Evolutionary conservation across 2,888 invertebrate genomes (phyloP).

Genomic region (Ichneumoninae sp.): DNA sequence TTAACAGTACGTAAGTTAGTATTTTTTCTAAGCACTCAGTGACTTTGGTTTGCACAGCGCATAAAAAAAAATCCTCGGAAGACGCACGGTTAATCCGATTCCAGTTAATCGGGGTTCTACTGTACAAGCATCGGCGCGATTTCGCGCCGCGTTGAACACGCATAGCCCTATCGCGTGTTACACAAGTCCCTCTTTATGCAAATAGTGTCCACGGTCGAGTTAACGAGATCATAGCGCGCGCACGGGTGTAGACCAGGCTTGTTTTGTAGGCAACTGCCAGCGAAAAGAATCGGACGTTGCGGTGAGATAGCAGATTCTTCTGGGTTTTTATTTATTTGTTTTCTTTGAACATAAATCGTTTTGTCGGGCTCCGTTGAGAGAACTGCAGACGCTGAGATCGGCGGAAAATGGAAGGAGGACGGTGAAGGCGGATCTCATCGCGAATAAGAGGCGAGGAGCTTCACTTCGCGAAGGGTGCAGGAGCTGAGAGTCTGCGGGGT

Average conservation of each 20-base stretch:
- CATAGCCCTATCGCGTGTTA: conserved; percentile 45
- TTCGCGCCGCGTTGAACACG: conserved; percentile 70
- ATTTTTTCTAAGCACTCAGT: too few species aligned
- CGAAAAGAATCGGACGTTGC: neutral
- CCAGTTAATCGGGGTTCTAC: too few species aligned
- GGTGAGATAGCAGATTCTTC: conserved; percentile 18
- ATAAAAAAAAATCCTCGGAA: too few species aligned
- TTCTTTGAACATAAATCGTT: conserved; percentile 37
- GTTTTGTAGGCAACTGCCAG: neutral
- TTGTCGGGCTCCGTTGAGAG: conserved; percentile 5
- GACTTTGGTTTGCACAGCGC: too few species aligned
- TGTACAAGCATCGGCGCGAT: conserved; percentile 32
- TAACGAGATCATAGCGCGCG: neutral
- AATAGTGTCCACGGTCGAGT: neutral
- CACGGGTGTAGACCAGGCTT: neutral
- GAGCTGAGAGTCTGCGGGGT: conserved; percentile 66
- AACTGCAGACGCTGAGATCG: conserved; percentile 23
- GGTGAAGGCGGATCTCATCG: conserved; percentile 41
- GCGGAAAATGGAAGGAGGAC: conserved; percentile 14
- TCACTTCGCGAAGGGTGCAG: conserved; percentile 65
- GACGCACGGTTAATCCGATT: too few species aligned
- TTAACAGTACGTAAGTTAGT: too few species aligned
- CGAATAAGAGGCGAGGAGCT: conserved; percentile 29
- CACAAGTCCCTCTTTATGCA: conserved; percentile 34
- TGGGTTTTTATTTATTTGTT: neutral